Percentiles rank a stretch among this genome's conserved stretches.
phyloP scores from a whole-genome alignment of 1,140 invertebrate genomes.

The Solenopsis fugax region DNA sequence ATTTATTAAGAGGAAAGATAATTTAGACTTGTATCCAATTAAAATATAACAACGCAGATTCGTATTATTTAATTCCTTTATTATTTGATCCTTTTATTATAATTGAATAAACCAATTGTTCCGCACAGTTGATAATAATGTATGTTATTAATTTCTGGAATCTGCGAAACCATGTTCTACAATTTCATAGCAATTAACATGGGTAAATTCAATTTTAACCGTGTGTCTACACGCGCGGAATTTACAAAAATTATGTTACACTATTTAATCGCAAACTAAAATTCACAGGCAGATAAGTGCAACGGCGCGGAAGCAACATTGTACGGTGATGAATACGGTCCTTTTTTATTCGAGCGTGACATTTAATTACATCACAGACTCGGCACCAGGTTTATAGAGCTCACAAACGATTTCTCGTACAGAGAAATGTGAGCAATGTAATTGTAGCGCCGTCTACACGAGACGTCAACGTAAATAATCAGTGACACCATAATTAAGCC shows the following conservation, averaged over 20 bases:
- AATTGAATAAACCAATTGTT: neutral
- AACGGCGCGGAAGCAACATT: conserved; percentile 36
- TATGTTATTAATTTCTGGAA: conserved; percentile 30
- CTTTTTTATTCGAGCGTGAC: conserved; percentile 51
- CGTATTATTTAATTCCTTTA: neutral
- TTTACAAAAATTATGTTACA: conserved; percentile 29
- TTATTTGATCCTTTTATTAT: neutral
- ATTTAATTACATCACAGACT: conserved; percentile 45
- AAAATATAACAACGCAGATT: neutral
- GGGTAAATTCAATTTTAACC: conserved; percentile 22
- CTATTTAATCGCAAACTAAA: conserved; percentile 31
- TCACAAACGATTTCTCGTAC: conserved; percentile 35
- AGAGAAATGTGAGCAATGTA: conserved; percentile 5
- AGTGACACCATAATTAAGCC: conserved; percentile 17
- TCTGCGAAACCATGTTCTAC: neutral
- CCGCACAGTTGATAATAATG: neutral
- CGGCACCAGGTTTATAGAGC: conserved; percentile 21
- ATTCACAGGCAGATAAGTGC: conserved; percentile 37
- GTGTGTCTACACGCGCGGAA: neutral
- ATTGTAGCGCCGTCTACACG: neutral
- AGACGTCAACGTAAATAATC: conserved; percentile 26
- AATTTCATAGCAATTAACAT: conserved; percentile 40
- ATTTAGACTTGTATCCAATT: neutral
- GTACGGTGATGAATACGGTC: conserved; percentile 21
- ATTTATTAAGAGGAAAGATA: neutral